These are phyloP conservation scores for Hydractinia echinata DNA, from an alignment of 30 jellyfish, hydroid and myxozoan genomes.

Conservation along the genomic window DNA sequence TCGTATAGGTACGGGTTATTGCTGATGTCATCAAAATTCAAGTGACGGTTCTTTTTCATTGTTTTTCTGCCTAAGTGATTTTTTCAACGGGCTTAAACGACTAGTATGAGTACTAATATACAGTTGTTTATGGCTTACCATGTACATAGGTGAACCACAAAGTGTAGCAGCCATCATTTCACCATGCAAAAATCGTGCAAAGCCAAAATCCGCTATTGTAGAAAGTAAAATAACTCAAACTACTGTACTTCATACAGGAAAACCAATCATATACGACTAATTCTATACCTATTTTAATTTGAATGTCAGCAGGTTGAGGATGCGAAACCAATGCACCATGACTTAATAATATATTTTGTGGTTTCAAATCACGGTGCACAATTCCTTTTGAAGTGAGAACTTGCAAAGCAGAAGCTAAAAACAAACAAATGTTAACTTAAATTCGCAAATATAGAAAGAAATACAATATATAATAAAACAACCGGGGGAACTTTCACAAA, in stretches of 20 bases:
- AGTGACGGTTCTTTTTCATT: too few relatives aligned
- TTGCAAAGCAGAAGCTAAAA: conserved; percentile 73
- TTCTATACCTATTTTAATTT: conserved; percentile 65
- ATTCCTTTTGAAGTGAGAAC: conserved; percentile 70
- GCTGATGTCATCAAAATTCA: too few relatives aligned
- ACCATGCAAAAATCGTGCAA: conserved; percentile 87
- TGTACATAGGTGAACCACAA: conserved; percentile 94
- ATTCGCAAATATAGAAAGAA: too few relatives aligned
- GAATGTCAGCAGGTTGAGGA: conserved; percentile 63
- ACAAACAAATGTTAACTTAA: not conserved
- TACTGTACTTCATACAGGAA: not conserved
- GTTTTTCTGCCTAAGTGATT: too few relatives aligned
- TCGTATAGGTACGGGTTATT: too few relatives aligned
- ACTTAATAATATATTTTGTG: conserved; percentile 81
- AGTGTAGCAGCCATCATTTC: conserved; percentile 97
- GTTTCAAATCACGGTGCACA: conserved; percentile 87
- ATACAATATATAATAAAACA: not conserved
- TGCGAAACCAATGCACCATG: conserved; percentile 22
- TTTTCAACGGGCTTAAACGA: too few relatives aligned
- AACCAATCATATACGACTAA: not conserved
- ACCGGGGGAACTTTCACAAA: not conserved
- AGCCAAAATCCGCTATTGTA: conserved; percentile 85
- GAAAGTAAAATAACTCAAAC: not conserved
- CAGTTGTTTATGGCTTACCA: conserved; percentile 45
- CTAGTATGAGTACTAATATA: not conserved